A percentile compares a stretch with the other conserved stretches of the same genome.
Evolutionary conservation across 2,888 invertebrate species (phyloP).

Genomic region (Chelonus formosanus): DNA sequence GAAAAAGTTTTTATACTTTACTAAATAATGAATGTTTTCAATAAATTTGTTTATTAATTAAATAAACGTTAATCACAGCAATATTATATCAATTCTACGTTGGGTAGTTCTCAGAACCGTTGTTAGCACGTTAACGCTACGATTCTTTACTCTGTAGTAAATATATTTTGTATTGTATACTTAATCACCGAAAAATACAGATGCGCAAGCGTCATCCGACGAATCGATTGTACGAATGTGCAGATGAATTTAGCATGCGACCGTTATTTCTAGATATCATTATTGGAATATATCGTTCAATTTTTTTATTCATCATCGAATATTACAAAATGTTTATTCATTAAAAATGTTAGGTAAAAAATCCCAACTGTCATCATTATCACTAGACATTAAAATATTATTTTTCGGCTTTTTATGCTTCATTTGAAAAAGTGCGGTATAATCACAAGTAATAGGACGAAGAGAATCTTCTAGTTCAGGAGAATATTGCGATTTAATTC

Average conservation of each 20-base stretch:
- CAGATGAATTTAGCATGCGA: conserved; percentile 1
- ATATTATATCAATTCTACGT: too few relatives aligned
- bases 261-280: neutral
- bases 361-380: conserved; percentile 9
- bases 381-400: neutral
- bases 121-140: neutral
- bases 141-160: neutral
- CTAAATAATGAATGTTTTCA: too few relatives aligned
- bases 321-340: too few relatives aligned
- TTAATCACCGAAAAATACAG: neutral
- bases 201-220: conserved; percentile 9
- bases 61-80: too few relatives aligned
- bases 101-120: too few relatives aligned
- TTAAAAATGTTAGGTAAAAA: conserved; percentile 11
- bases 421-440: conserved; percentile 6
- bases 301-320: too few relatives aligned
- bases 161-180: conserved; percentile 13
- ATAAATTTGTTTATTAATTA: too few relatives aligned
- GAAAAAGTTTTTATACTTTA: too few relatives aligned
- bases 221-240: conserved; percentile 20
- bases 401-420: neutral
- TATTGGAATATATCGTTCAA: neutral
- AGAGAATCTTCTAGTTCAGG: conserved; percentile 15
- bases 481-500: conserved; percentile 60
- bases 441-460: conserved; percentile 36